Evolutionary conservation across 1,140 invertebrate species (phyloP).

Genomic region (Drosophila sp.): DNA sequence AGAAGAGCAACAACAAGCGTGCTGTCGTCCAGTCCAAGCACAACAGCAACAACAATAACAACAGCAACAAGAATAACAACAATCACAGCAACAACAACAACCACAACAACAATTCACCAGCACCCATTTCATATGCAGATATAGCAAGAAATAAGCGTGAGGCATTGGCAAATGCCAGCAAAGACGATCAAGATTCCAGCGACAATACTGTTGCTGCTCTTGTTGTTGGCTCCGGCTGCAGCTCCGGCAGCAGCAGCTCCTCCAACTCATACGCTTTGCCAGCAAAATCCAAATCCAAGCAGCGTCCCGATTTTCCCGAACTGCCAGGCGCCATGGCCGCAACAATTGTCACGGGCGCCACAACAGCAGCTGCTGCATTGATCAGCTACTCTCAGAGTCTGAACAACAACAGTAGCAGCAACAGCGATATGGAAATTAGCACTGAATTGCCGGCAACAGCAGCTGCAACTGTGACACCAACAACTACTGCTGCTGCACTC

Average conservation of each 20-base stretch:
- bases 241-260: no score
- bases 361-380: slow-evolving; percentile 30
- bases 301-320: slow-evolving; percentile 76
- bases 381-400: slow-evolving; percentile 70
- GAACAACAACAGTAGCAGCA: slow-evolving; percentile 49
- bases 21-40: slow-evolving; percentile 34
- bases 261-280: neutral
- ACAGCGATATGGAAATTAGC: slow-evolving; percentile 46
- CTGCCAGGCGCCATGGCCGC: slow-evolving; percentile 39
- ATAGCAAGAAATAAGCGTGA: slow-evolving; percentile 86
- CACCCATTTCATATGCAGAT: slow-evolving; percentile 88
- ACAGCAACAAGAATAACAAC: slow-evolving; percentile 23
- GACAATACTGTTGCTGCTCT: neutral
- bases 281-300: slow-evolving; percentile 49
- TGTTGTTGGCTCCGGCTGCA: no score
- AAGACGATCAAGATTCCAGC: slow-evolving; percentile 13
- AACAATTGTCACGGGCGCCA: neutral
- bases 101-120: slow-evolving; percentile 42
- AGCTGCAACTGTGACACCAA: neutral
- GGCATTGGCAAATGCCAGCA: slow-evolving; percentile 36
- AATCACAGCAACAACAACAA: slow-evolving; percentile 26
- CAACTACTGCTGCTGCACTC: slow-evolving; percentile 13
- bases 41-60: slow-evolving; percentile 12
- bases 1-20: slow-evolving; percentile 61
- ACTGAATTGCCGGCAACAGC: slow-evolving; percentile 1